Conservation (phyloP, 1,140 invertebrate genomes). For the Lasioglossum baleicum region DNA sequence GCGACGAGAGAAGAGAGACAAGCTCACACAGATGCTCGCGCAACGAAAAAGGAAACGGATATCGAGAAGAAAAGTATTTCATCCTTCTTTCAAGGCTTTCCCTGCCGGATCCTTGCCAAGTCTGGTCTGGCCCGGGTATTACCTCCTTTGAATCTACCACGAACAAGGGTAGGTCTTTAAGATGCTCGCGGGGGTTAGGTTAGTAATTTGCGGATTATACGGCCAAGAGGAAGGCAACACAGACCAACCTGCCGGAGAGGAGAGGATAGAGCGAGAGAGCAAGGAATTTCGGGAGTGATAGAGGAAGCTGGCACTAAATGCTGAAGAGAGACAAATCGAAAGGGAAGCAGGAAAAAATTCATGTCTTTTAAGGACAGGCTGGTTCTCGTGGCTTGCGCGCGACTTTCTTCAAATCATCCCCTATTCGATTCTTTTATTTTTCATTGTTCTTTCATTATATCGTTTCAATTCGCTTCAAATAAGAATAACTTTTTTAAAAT, state of each 20-base stretch:
- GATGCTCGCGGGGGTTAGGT: conserved; percentile 67
- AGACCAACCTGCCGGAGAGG: neutral
- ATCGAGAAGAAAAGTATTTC: conserved; percentile 54
- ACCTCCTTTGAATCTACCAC: conserved; percentile 69
- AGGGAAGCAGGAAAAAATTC: neutral
- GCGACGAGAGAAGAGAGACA: conserved; percentile 23
- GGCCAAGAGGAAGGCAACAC: conserved; percentile 51
- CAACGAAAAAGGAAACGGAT: conserved; percentile 38
- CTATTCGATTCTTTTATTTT: neutral
- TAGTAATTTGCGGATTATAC: conserved; percentile 77
- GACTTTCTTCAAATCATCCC: neutral
- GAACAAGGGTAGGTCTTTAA: conserved; percentile 72
- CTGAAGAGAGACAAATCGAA: conserved; percentile 35
- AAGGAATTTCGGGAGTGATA: conserved; percentile 3
- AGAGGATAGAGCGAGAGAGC: neutral
- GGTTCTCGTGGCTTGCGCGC: neutral
- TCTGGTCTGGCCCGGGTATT: conserved; percentile 62
- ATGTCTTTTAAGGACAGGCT: neutral
- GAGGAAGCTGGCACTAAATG: conserved; percentile 1
- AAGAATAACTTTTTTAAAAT: no score
- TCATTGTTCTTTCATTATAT: neutral
- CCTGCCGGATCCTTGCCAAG: conserved; percentile 57
- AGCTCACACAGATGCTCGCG: conserved; percentile 18
- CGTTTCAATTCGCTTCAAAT: no score
- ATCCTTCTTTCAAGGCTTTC: conserved; percentile 56